Conservation (phyloP, 2,888 invertebrate species). For the Glomeris marginata region DNA sequence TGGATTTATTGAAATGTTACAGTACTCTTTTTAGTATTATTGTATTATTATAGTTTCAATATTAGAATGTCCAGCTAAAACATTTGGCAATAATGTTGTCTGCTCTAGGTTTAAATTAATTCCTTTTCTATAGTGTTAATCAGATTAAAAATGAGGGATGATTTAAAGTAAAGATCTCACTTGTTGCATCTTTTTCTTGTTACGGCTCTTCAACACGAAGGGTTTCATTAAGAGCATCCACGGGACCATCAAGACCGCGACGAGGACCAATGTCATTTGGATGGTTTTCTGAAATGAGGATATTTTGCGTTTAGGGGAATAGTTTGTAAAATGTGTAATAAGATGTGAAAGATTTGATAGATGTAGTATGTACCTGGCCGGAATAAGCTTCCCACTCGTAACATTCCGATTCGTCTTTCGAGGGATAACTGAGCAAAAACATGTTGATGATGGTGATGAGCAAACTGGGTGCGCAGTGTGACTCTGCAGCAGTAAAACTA, state of each 20-base stretch:
- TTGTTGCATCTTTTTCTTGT: background rate
- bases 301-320: slow-evolving; percentile 8
- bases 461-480: slow-evolving; percentile 82
- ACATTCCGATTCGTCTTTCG: slow-evolving; percentile 18
- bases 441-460: slow-evolving; percentile 98
- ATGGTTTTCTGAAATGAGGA: slow-evolving; percentile 44
- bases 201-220: slow-evolving; percentile 42
- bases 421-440: slow-evolving; percentile 65
- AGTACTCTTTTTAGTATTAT: too few species aligned
- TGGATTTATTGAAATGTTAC: background rate
- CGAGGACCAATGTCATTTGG: slow-evolving; percentile 62
- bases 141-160: too few species aligned
- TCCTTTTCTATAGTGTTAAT: too few species aligned
- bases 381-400: slow-evolving; percentile 19
- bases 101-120: too few species aligned
- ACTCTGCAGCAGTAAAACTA: slow-evolving; percentile 34
- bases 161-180: too few species aligned
- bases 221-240: slow-evolving; percentile 92
- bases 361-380: slow-evolving; percentile 20
- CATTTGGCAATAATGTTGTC: too few species aligned
- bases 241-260: slow-evolving; percentile 74
- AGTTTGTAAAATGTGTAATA: slow-evolving; percentile 16
- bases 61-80: too few species aligned
- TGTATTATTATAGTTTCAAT: background rate
- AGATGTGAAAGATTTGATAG: background rate